Evolutionary conservation across 1,140 invertebrate genomes (phyloP).

Genomic region (Condylostylus longicornis): DNA sequence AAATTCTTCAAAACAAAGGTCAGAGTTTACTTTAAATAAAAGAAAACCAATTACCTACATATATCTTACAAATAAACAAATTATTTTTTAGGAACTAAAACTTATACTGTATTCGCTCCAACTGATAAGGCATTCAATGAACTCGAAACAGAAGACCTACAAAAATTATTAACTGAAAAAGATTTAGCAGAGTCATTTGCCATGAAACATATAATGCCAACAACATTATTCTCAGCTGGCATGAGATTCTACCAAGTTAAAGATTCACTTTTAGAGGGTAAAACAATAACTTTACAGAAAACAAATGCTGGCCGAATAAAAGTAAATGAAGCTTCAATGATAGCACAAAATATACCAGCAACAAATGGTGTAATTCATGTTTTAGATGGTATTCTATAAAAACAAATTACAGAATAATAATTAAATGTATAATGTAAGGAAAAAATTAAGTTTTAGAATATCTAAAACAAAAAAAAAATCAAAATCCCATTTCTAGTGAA

Average conservation of each 20-base stretch:
- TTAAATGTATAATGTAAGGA: too few species aligned
- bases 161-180: conserved; percentile 40
- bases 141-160: conserved; percentile 44
- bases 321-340: conserved; percentile 58
- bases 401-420: too few species aligned
- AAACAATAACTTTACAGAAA: conserved; percentile 56
- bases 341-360: conserved; percentile 66
- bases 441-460: too few species aligned
- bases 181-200: conserved; percentile 56
- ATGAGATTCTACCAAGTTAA: conserved; percentile 73
- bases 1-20: conserved; percentile 42
- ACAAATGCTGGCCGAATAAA: conserved; percentile 59
- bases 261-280: conserved; percentile 50
- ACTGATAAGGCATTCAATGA: conserved; percentile 62
- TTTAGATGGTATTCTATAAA: conserved; percentile 56
- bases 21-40: not conserved
- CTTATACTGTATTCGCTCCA: conserved; percentile 73
- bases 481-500: too few species aligned
- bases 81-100: conserved; percentile 47
- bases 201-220: conserved; percentile 59
- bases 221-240: conserved; percentile 63
- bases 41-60: too few species aligned
- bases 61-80: too few species aligned
- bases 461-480: too few species aligned
- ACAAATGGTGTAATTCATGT: conserved; percentile 82